Percentiles rank a stretch among this genome's conserved stretches.
Conservation (phyloP, 2,797 vertebrate species). For the Falco biarmicus region DNA sequence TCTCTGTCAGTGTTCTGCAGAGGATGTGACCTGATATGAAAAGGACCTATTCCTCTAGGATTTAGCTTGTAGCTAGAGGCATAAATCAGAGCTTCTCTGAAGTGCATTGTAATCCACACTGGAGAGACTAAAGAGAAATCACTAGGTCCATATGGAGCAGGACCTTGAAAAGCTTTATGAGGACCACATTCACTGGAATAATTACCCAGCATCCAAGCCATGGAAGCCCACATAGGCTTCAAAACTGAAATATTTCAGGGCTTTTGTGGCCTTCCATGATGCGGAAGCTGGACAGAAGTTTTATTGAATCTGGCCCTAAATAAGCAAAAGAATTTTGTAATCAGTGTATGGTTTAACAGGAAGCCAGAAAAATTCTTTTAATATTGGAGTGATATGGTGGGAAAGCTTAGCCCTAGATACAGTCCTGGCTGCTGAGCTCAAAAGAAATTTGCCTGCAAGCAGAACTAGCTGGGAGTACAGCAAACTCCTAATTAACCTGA, state of each 20-base stretch:
- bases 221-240: conserved; percentile 41
- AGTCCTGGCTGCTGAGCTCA: conserved; percentile 39
- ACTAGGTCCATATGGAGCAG: conserved; percentile 21
- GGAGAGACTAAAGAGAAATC: conserved; percentile 49
- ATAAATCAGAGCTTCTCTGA: conserved; percentile 38
- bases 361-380: conserved; percentile 61
- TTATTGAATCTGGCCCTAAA: conserved; percentile 66
- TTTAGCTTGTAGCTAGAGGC: conserved; percentile 48
- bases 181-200: conserved; percentile 42
- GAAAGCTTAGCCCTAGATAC: conserved; percentile 57
- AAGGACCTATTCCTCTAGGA: conserved; percentile 41
- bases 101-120: conserved; percentile 45
- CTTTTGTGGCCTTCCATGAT: conserved; percentile 59
- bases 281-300: conserved; percentile 47
- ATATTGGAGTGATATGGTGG: conserved; percentile 61
- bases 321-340: conserved; percentile 68
- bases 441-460: conserved; percentile 59
- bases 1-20: conserved; percentile 51
- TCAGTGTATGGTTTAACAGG: conserved; percentile 54
- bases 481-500: conserved; percentile 11
- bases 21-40: conserved; percentile 47
- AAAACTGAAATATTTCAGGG: conserved; percentile 46
- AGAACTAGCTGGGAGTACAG: conserved; percentile 31
- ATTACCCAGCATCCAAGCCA: conserved; percentile 23
- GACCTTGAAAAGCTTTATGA: conserved; percentile 55